Base-by-base conservation (phyloP, 2,888 invertebrate species). In the Campoplex capitator region DNA sequence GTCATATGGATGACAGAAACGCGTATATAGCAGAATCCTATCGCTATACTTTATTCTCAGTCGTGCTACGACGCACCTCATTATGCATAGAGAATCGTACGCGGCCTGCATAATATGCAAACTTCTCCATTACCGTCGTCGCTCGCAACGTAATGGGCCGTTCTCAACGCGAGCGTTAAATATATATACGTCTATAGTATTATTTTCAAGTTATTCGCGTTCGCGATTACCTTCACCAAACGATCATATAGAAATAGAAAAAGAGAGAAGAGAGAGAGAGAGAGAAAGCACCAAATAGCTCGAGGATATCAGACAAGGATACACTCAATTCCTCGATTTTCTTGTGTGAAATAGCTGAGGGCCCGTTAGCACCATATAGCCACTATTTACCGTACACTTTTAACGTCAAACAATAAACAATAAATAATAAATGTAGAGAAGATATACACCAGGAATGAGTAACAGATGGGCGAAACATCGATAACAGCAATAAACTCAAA, bases 61-160 rank as follows among this genome's bases (percentile, higher is more conserved):
- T 92, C 90, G 92, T 89, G 35, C 70, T 92, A 92, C 92, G 91
- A 91, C 93, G 92, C 92, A 91, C 90, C 93, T 94, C 93, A 94
- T 94, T 94, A 94, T 94, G 94, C 94, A 93, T 92, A 92, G 93
- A 92, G 93, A 93, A 93, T 93, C 92, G 93, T 92, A 93, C 93
- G 94, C 93, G 91, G 92, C 93, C 93, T 93, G 94, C 94, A 94
- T 94, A 94, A 94, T 93, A 93, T 92, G 93, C 93, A 92, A 93
- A 93, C 92, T 92, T 92, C 91, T 91, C 93, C 92, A 94, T 93
- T 93, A 94, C 93, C 92, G 93, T 91, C 87, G 87, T 91, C 90
- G 89, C 78, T 84, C 74, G 82, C 78, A 82, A 82, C 75, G 78
- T 87, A 84, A 87, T 84, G 78, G 82, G 78, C 84, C 84, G 79